A percentile compares a stretch with the other conserved stretches of the same genome.
Evolutionary conservation across 2,797 vertebrate species (phyloP).

Genomic region (Heterohyrax brucei): DNA sequence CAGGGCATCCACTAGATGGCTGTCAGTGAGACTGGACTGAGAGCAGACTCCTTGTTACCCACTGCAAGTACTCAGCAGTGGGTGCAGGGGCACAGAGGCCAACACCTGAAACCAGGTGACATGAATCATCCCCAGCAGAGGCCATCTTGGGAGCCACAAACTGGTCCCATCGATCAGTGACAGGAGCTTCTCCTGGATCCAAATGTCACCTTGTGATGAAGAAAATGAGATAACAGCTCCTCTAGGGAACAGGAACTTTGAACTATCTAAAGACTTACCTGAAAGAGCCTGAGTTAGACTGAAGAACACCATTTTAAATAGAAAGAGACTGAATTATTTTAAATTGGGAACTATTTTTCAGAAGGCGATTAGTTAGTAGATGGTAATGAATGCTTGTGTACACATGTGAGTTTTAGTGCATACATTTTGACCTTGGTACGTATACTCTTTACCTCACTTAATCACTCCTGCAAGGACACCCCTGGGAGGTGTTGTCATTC

Average conservation of each 20-base stretch:
- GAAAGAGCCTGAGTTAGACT: background rate
- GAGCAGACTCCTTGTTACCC: background rate
- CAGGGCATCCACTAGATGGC: background rate
- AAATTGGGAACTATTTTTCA: background rate
- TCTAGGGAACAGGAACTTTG: no score
- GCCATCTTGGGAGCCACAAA: no score
- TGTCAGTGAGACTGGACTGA: no score
- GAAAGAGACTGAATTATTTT: background rate
- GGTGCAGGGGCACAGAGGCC: background rate
- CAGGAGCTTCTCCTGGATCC: no score
- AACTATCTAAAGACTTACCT: background rate
- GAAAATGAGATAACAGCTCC: no score
- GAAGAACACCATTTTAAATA: background rate
- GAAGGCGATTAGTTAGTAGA: background rate
- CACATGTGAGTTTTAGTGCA: background rate
- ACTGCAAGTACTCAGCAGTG: background rate
- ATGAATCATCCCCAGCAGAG: background rate
- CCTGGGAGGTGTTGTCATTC: background rate
- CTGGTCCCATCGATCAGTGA: background rate
- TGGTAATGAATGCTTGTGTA: background rate
- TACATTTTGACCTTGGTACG: background rate
- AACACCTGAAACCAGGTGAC: background rate
- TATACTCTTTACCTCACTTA: background rate
- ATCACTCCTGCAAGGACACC: background rate
- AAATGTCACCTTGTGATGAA: background rate